phyloP scores from a whole-genome alignment of 2,797 vertebrate species.

The Phoebastria nigripes region DNA sequence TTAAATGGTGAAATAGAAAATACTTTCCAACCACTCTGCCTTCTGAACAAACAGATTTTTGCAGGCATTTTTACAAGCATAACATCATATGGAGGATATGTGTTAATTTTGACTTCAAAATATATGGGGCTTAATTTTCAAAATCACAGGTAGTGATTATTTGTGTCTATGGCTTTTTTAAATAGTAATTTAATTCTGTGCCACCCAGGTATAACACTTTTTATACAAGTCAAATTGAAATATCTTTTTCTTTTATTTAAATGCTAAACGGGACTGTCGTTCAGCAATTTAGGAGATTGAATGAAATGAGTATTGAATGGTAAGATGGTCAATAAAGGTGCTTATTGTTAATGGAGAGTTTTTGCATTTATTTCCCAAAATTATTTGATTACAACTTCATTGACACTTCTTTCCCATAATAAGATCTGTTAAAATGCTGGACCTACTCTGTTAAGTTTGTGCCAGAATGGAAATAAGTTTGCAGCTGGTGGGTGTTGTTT shows the following conservation, averaged over 20 bases:
- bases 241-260: not conserved
- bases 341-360: not conserved
- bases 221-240: not conserved
- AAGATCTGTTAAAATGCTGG: not conserved
- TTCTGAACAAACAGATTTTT: slow-evolving; percentile 34
- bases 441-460: not conserved
- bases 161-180: not conserved
- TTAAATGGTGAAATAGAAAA: not conserved
- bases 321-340: slow-evolving; percentile 46
- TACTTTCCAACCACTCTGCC: not conserved
- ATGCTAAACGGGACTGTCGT: not conserved
- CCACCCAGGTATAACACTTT: not conserved
- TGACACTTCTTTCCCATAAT: not conserved
- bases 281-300: not conserved
- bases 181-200: not conserved
- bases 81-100: not conserved
- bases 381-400: not conserved
- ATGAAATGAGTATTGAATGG: not conserved
- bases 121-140: not conserved
- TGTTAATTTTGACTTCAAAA: slow-evolving; percentile 7
- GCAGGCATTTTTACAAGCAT: slow-evolving; percentile 9
- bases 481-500: not conserved
- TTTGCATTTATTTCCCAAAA: not conserved
- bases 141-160: not conserved
- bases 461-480: not conserved